A percentile compares a stretch with the other conserved stretches of the same genome.
Conservation (phyloP, 2,113 vertebrate genomes). For the Brachirus orientalis region DNA sequence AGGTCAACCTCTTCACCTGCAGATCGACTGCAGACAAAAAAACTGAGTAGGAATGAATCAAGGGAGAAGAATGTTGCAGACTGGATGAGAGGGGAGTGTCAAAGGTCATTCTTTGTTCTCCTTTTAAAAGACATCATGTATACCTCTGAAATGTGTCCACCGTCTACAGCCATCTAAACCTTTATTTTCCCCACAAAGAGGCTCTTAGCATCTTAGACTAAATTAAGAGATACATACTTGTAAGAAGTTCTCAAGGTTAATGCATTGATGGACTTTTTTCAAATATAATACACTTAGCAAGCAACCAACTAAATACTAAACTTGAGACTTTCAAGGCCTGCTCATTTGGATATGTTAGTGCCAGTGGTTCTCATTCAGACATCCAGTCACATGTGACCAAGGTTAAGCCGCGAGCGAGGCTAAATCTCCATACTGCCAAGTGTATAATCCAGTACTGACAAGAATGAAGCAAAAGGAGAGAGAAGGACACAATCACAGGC, state of each 20-base stretch:
- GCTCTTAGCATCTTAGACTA: slow-evolving; percentile 3
- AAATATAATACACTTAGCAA: neutral
- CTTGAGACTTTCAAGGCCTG: neutral
- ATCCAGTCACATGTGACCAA: neutral
- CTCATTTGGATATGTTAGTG: slow-evolving; percentile 2
- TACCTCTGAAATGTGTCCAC: slow-evolving; percentile 29
- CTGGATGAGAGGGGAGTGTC: slow-evolving; percentile 47
- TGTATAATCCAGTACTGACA: slow-evolving; percentile 9
- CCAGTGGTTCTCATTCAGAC: neutral
- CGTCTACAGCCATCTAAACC: slow-evolving; percentile 21
- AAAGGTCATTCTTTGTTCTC: slow-evolving; percentile 67
- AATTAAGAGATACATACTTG: slow-evolving; percentile 9
- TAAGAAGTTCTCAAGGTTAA: slow-evolving; percentile 31
- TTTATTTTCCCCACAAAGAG: slow-evolving; percentile 20
- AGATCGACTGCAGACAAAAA: slow-evolving; percentile 62
- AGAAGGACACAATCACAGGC: neutral
- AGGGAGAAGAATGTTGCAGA: slow-evolving; percentile 37
- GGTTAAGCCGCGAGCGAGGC: slow-evolving; percentile 5
- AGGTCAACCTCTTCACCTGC: slow-evolving; percentile 67
- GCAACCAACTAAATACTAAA: neutral
- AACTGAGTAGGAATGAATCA: slow-evolving; percentile 20
- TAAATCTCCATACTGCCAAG: neutral
- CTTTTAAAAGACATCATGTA: slow-evolving; percentile 46
- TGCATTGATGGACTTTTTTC: slow-evolving; percentile 20
- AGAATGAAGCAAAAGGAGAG: slow-evolving; percentile 5